A percentile compares a stretch with the other conserved stretches of the same genome.
Evolutionary conservation across 2,797 vertebrate genomes (phyloP).

Genomic region (Hephaestus fuliginosus): DNA sequence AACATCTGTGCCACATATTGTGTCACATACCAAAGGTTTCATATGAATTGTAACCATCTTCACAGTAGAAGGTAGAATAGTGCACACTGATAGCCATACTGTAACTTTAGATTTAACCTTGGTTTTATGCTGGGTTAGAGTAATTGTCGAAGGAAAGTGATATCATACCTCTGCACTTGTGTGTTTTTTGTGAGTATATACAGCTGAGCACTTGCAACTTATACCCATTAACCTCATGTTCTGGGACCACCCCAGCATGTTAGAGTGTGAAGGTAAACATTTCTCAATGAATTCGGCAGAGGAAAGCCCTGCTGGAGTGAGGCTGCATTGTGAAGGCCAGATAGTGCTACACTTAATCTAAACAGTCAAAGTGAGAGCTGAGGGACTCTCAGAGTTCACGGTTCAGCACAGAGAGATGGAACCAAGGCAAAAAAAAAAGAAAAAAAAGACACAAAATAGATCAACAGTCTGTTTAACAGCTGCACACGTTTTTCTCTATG

Average conservation of each 20-base stretch:
- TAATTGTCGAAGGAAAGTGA: slow-evolving; percentile 13
- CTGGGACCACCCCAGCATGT: slow-evolving; percentile 69
- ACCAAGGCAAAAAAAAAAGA: slow-evolving; percentile 24
- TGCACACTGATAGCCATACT: neutral
- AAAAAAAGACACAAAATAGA: slow-evolving; percentile 11
- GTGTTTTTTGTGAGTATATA: slow-evolving; percentile 53
- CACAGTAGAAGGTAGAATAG: slow-evolving; percentile 44
- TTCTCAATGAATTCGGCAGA: slow-evolving; percentile 65
- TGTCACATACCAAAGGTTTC: slow-evolving; percentile 73
- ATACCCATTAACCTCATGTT: slow-evolving; percentile 60
- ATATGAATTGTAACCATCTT: slow-evolving; percentile 71
- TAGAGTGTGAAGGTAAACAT: slow-evolving; percentile 79
- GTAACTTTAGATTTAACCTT: slow-evolving; percentile 4
- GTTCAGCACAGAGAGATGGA: slow-evolving; percentile 50
- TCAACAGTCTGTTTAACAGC: slow-evolving; percentile 57
- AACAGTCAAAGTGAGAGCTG: slow-evolving; percentile 68
- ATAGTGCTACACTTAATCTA: slow-evolving; percentile 75
- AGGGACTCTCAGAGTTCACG: slow-evolving; percentile 62
- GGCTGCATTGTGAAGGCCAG: slow-evolving; percentile 77
- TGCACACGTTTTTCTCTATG: slow-evolving; percentile 58
- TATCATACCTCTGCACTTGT: slow-evolving; percentile 27
- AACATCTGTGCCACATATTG: slow-evolving; percentile 85
- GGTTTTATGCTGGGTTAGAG: neutral
- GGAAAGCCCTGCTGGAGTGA: slow-evolving; percentile 66
- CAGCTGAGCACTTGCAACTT: slow-evolving; percentile 59